These are phyloP conservation scores for Subacronicta megacephala DNA, from an alignment of 2,888 invertebrate species.

Conservation along the genomic window DNA sequence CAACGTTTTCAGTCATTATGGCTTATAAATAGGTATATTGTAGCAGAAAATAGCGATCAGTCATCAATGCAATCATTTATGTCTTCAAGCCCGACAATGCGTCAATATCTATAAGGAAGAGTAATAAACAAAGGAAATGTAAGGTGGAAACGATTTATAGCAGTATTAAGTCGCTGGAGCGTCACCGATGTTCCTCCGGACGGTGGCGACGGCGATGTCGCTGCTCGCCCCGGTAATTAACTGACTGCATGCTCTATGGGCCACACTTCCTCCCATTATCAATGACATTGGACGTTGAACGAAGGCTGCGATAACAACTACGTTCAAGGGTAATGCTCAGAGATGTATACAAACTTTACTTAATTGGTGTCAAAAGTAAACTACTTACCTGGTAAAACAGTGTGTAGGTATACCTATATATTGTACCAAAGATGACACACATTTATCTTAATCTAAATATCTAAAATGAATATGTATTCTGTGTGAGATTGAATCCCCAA, in stretches of 20 bases:
- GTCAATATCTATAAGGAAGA: conserved; percentile 21
- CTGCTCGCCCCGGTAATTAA: conserved; percentile 29
- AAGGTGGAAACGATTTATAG: conserved; percentile 37
- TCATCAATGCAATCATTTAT: neutral
- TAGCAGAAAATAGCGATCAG: neutral
- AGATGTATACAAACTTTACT: no score
- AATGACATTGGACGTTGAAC: conserved; percentile 17
- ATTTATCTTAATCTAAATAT: no score
- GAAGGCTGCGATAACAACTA: no score
- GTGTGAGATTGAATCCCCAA: no score
- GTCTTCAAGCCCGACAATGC: conserved; percentile 22
- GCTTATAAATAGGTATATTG: no score
- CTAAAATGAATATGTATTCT: no score
- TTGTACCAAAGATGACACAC: no score
- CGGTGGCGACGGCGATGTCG: conserved; percentile 13
- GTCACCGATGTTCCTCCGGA: conserved; percentile 23
- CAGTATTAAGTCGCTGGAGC: conserved; percentile 32
- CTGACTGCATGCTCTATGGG: conserved; percentile 15
- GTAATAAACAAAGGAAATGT: conserved; percentile 28
- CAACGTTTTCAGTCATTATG: no score
- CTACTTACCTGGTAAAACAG: no score
- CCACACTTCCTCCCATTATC: conserved; percentile 38
- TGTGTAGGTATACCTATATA: no score
- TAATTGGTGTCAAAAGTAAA: no score
- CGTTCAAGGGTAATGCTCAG: no score